Evolutionary conservation across 2,113 vertebrate species (phyloP).

Genomic region (Apodemus sylvaticus): DNA sequence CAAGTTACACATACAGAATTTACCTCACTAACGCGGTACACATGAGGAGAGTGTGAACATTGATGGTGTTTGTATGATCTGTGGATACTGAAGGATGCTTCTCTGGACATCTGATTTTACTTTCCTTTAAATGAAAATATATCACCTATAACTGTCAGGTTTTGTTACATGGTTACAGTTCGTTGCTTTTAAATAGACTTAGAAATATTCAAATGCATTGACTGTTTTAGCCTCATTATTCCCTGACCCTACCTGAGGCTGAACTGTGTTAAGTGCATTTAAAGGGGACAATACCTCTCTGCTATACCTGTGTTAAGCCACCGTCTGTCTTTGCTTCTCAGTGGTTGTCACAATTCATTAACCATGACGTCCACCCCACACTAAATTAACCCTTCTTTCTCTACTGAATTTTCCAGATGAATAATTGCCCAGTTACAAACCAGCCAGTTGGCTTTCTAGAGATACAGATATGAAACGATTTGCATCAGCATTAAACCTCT

Average conservation of each 20-base stretch:
- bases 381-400: conserved; percentile 63
- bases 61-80: not conserved
- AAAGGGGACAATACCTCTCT: conserved; percentile 44
- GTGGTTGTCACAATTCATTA: conserved; percentile 65
- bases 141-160: conserved; percentile 25
- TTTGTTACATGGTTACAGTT: conserved; percentile 3
- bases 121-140: conserved; percentile 56
- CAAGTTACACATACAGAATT: not conserved
- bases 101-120: conserved; percentile 20
- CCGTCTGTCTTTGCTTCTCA: conserved; percentile 48
- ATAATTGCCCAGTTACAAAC: conserved; percentile 27
- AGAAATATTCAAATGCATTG: conserved; percentile 40
- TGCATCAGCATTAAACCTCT: conserved; percentile 4
- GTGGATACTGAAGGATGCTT: not conserved
- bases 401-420: conserved; percentile 41
- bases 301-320: conserved; percentile 32
- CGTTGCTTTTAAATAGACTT: conserved; percentile 55
- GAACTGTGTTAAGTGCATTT: conserved; percentile 57
- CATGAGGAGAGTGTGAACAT: not conserved
- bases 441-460: conserved; percentile 34
- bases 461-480: conserved; percentile 5
- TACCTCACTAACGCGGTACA: not conserved
- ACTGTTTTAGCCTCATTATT: conserved; percentile 69
- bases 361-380: conserved; percentile 41
- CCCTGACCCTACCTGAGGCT: conserved; percentile 55